Evolutionary conservation across 1,140 invertebrate genomes (phyloP), one percentile per base, ranked within the genome.

Genomic region (Himalopsyche phryganea): DNA sequence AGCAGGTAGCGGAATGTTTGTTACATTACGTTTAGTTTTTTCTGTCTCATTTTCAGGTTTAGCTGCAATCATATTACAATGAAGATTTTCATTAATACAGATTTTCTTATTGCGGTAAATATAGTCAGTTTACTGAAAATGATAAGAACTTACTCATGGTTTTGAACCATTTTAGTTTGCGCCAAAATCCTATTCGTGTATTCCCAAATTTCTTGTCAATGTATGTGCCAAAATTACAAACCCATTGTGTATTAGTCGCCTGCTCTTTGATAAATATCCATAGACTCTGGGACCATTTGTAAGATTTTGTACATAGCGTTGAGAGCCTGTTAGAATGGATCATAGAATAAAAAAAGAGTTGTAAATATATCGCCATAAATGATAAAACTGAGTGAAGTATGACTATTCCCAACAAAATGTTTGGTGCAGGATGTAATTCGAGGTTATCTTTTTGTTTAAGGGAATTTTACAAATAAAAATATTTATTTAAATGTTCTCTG

Each of bases 1-100:
- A 15, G 88, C 85, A 0, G 92, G 92, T 66, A 96, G 76, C 15
- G 85, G 81, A 66, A 94, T 92, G 71, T 93, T 94, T 60, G 82
- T 73, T 59, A 90, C 85, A 35, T 51, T 63, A 23, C 59, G 59
- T 38, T 66, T 71, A 4, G 58, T 66, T 20, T 42, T 66, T 9
- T 77, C 75, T 19, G 56, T 20, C 46, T 77, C 72, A 44, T 64
- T 58, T 66, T 77, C 76, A 71, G 61, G 36, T 61, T 57, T 56
- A 61, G 35, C 58, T 65, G 51, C 18, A 54, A 13, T 23, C 28
- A 48, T 5, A 11, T 40, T 13, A 40, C 15, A 3, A 40, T 15
- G 4, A 40, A 40, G 38, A 40, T 5, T 28, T 5, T 5, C 23
- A 28, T 28, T 28, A 28, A 9, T 9, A 28, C 23, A 28, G 23